A percentile compares a stretch with the other conserved stretches of the same genome.
Conservation (phyloP, 2,888 invertebrate species). For the Alloscopus bannaensis region DNA sequence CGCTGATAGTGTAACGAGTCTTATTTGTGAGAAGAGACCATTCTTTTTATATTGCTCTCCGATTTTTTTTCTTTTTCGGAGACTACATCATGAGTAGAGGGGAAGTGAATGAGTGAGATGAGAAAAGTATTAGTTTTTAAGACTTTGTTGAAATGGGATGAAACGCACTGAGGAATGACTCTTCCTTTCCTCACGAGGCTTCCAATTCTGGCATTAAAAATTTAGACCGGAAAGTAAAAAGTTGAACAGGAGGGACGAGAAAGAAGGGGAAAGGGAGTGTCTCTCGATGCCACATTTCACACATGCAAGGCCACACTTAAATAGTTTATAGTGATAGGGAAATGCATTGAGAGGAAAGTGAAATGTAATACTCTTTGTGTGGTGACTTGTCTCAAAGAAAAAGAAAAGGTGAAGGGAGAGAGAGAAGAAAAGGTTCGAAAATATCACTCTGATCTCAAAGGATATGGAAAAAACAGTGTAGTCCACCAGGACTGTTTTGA, state of each 20-base stretch:
- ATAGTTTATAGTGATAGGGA: conserved; percentile 1
- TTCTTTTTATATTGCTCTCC: neutral
- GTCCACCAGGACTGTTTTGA: no score
- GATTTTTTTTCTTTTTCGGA: no score
- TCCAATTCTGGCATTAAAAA: conserved; percentile 72
- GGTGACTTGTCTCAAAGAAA: neutral
- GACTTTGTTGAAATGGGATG: conserved; percentile 36
- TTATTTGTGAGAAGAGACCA: neutral
- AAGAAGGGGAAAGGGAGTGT: conserved; percentile 18
- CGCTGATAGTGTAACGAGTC: neutral
- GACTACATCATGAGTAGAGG: no score
- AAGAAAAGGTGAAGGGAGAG: neutral
- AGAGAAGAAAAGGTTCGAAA: no score
- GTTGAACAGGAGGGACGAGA: conserved; percentile 56
- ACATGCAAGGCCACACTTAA: conserved; percentile 5
- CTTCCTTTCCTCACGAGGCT: conserved; percentile 42
- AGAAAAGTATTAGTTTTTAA: conserved; percentile 52
- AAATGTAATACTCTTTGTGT: neutral
- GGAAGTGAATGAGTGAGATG: conserved; percentile 30
- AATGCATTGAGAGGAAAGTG: neutral
- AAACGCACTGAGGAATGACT: no score
- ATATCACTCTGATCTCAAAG: no score
- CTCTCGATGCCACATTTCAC: conserved; percentile 12
- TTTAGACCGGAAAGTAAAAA: conserved; percentile 66
- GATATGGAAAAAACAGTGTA: no score